Conservation (phyloP, 2,888 invertebrate genomes). For the Lysandra coridon region DNA sequence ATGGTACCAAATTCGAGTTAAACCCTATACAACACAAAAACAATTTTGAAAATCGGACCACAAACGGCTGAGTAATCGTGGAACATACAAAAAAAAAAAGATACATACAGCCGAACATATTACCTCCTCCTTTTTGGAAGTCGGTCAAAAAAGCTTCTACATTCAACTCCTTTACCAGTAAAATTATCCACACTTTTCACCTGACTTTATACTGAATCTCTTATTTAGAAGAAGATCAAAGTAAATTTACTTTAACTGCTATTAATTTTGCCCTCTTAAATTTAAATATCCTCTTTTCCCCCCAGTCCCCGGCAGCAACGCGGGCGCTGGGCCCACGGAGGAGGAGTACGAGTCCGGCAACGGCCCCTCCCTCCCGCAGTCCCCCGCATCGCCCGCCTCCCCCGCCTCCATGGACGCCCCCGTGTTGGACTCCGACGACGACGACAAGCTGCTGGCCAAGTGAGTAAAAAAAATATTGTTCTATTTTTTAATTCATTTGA, state of each 20-base stretch:
- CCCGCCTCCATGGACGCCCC: conserved; percentile 93
- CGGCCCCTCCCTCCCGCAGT: conserved; percentile 96
- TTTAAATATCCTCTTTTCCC: not conserved
- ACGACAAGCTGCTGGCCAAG: conserved; percentile 84
- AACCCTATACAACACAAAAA: too few relatives aligned
- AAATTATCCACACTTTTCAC: too few relatives aligned
- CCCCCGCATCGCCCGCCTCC: conserved; percentile 95
- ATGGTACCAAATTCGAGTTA: too few relatives aligned
- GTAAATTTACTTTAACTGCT: not conserved
- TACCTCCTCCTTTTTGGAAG: too few relatives aligned
- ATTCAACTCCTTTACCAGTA: too few relatives aligned
- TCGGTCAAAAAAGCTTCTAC: too few relatives aligned
- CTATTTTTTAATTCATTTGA: not conserved
- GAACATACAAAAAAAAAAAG: too few relatives aligned
- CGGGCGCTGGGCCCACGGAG: conserved; percentile 82
- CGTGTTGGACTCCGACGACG: conserved; percentile 90
- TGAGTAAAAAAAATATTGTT: conserved; percentile 45
- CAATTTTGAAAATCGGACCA: too few relatives aligned
- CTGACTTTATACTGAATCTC: too few relatives aligned
- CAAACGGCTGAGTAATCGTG: too few relatives aligned
- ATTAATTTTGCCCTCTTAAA: not conserved
- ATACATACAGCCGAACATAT: too few relatives aligned
- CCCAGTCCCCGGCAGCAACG: conserved; percentile 24
- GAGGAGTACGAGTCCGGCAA: conserved; percentile 98
- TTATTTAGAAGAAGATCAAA: too few relatives aligned